Evolutionary conservation across 2,797 vertebrate genomes (phyloP).

Genomic region (Poecilia wingei): DNA sequence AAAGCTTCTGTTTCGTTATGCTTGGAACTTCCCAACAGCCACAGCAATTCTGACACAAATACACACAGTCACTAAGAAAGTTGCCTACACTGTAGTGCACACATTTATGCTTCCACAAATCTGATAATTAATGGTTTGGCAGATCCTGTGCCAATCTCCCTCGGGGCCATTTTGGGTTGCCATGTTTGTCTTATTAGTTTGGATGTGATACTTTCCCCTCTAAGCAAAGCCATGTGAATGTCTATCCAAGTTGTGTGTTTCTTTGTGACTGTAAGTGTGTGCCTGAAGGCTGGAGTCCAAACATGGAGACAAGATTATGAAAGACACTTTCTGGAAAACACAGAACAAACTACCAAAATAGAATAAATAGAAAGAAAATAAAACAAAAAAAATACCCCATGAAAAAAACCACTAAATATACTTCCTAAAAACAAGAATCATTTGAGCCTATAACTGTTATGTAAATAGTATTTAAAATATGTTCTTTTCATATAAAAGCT

Average conservation of each 20-base stretch:
- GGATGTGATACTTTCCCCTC: conserved; percentile 73
- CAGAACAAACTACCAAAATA: neutral
- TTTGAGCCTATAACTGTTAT: neutral
- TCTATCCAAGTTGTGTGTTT: conserved; percentile 40
- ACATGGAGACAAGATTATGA: conserved; percentile 26
- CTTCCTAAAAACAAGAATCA: neutral
- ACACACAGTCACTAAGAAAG: conserved; percentile 24
- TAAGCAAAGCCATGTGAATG: conserved; percentile 71
- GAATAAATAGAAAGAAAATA: conserved; percentile 4
- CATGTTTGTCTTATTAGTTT: conserved; percentile 72
- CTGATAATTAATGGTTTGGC: conserved; percentile 65
- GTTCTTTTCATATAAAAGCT: neutral
- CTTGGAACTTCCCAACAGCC: conserved; percentile 2
- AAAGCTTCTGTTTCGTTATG: conserved; percentile 43
- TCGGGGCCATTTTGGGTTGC: conserved; percentile 58
- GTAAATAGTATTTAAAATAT: neutral
- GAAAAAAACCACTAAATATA: neutral
- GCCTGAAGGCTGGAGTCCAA: conserved; percentile 21
- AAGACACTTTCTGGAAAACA: conserved; percentile 18
- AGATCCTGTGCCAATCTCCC: conserved; percentile 62
- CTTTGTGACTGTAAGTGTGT: conserved; percentile 22
- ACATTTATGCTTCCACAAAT: conserved; percentile 52
- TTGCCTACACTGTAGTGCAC: conserved; percentile 31
- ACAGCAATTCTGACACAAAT: conserved; percentile 4
- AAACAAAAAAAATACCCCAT: neutral